These are phyloP conservation scores for Carpatolechia fugitivella DNA, from an alignment of 2,888 invertebrate species.

Conservation along the genomic window DNA sequence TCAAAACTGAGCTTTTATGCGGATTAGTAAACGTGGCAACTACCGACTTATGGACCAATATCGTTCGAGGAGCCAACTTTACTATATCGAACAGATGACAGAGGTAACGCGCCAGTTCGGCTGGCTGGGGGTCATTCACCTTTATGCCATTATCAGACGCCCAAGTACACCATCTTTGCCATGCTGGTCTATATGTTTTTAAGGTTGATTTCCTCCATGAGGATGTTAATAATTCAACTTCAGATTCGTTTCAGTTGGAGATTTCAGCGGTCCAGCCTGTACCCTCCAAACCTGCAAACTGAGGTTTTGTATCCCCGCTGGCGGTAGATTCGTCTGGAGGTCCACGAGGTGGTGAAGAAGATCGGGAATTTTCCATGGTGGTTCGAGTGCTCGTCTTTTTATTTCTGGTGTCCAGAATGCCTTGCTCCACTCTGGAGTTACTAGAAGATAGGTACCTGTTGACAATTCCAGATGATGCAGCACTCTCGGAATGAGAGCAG, in stretches of 20 bases:
- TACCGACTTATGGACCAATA: constrained; percentile 19
- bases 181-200: constrained; percentile 24
- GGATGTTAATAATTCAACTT: constrained; percentile 13
- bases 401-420: constrained; percentile 28
- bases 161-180: constrained; percentile 18
- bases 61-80: constrained; percentile 13
- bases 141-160: neutral
- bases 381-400: constrained; percentile 16
- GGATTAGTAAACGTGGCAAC: constrained; percentile 13
- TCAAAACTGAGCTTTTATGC: neutral
- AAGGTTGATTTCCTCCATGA: constrained; percentile 24
- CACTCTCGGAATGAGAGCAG: constrained; percentile 26
- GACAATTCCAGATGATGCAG: constrained; percentile 24
- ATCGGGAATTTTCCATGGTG: constrained; percentile 20
- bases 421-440: constrained; percentile 24
- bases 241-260: constrained; percentile 12
- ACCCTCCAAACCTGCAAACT: constrained; percentile 26
- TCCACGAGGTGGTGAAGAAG: constrained; percentile 15
- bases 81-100: constrained; percentile 1
- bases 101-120: constrained; percentile 15
- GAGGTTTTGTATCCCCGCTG: constrained; percentile 1
- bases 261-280: constrained; percentile 24
- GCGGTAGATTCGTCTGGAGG: constrained; percentile 13
- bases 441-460: constrained; percentile 22
- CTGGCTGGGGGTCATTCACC: constrained; percentile 3